A percentile compares a stretch with the other conserved stretches of the same genome.
Conservation (phyloP, 2,113 vertebrate species). For the Rattus norvegicus region GRCr8 NC_086037.1:54195001-54195500, state of each 20-base stretch:
- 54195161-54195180: constrained; percentile 22
- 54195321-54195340: neutral
- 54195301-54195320: constrained; percentile 10
- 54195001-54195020: neutral
- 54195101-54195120: neutral
- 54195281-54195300: constrained; percentile 30
- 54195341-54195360: constrained; percentile 21
- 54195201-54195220: neutral
- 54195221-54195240: neutral
- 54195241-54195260: constrained; percentile 9
- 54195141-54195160: constrained; percentile 37
- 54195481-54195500: constrained; percentile 72
- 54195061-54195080: neutral
- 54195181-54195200: constrained; percentile 38
- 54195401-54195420: constrained; percentile 54
- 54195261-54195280: constrained; percentile 47
- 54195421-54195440: constrained; percentile 65
- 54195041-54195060: neutral
- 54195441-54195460: constrained; percentile 75
- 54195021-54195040: neutral
- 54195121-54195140: constrained; percentile 1
- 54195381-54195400: constrained; percentile 67
- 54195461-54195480: constrained; percentile 67
- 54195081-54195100: constrained; percentile 24
- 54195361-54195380: constrained; percentile 54